phyloP scores from a whole-genome alignment of 2,797 vertebrate genomes.

The Pelochelys cantorii region DNA sequence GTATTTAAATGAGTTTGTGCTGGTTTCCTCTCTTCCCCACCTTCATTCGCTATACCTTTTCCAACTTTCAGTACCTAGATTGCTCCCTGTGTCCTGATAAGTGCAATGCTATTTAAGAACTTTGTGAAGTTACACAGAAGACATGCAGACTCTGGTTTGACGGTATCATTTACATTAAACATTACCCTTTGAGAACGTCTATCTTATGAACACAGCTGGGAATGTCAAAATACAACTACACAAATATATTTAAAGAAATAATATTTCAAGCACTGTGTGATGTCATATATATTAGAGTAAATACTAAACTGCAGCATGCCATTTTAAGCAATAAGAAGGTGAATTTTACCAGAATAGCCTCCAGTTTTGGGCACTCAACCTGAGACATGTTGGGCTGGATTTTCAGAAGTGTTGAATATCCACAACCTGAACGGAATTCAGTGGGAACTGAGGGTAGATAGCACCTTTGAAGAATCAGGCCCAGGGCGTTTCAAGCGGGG shows the following conservation, averaged over 20 bases:
- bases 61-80: neutral
- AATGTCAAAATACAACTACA: neutral
- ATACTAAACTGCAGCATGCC: neutral
- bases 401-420: neutral
- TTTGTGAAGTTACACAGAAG: neutral
- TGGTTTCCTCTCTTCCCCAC: neutral
- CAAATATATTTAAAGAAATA: neutral
- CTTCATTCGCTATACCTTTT: neutral
- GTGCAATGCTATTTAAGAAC: neutral
- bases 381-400: neutral
- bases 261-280: neutral
- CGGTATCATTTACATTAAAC: neutral
- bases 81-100: neutral
- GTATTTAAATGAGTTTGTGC: neutral
- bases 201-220: neutral
- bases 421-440: slow-evolving; percentile 20
- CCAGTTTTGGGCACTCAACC: neutral
- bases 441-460: neutral
- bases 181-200: neutral
- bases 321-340: neutral
- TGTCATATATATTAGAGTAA: neutral
- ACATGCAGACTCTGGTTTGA: neutral
- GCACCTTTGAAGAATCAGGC: slow-evolving; percentile 6
- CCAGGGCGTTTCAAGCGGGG: neutral
- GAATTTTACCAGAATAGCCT: neutral